Percentiles rank a stretch among this genome's conserved stretches.
phyloP scores from a whole-genome alignment of 2,113 vertebrate genomes.

The Pogona vitticeps region DNA sequence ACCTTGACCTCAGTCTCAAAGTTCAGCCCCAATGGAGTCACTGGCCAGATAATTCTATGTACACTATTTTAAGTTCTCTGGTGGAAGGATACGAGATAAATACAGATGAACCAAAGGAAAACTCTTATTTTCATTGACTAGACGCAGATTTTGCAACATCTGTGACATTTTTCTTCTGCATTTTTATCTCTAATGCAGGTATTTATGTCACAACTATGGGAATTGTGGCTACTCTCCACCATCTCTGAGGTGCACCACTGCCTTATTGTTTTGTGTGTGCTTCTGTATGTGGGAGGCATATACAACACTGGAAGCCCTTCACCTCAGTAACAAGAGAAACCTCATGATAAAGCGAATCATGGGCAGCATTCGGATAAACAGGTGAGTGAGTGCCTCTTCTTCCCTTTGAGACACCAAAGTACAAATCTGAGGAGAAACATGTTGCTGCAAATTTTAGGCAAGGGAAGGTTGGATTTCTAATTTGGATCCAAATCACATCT shows the following conservation, averaged over 20 bases:
- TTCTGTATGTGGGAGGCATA: conserved; percentile 47
- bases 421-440: too few relatives aligned
- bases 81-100: background rate
- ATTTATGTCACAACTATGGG: background rate
- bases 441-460: background rate
- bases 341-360: conserved; percentile 66
- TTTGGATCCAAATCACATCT: background rate
- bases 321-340: background rate
- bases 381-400: conserved; percentile 54
- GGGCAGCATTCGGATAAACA: conserved; percentile 71
- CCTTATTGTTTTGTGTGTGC: conserved; percentile 24
- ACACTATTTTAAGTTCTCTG: background rate
- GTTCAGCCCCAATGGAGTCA: background rate
- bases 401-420: background rate
- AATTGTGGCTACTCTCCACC: accelerated
- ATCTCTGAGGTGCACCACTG: conserved; percentile 30
- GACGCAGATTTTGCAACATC: background rate
- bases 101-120: background rate
- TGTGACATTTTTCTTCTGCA: conserved; percentile 10
- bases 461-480: background rate
- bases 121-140: accelerated
- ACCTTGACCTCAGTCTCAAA: background rate
- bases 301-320: conserved; percentile 35
- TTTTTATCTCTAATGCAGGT: conserved; percentile 40
- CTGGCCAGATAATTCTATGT: background rate